These are phyloP conservation scores for Lacanobia oleracea DNA, from an alignment of 2,888 invertebrate species.

Conservation along the genomic window DNA sequence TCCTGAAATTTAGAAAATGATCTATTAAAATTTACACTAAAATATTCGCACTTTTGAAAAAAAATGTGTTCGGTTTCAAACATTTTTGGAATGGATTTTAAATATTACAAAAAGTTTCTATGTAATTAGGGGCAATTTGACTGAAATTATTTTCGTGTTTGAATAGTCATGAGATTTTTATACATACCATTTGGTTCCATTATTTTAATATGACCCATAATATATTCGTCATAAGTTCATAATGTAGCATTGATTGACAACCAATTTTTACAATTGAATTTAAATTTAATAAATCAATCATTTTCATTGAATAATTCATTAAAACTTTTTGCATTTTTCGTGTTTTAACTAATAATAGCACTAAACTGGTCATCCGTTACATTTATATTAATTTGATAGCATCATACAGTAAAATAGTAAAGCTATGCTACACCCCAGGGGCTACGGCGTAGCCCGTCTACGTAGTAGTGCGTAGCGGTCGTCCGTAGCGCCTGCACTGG, in stretches of 20 bases:
- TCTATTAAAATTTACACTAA: conserved; percentile 54
- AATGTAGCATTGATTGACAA: conserved; percentile 17
- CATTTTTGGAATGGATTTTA: neutral
- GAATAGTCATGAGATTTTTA: conserved; percentile 11
- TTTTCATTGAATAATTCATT: conserved; percentile 15
- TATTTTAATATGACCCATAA: conserved; percentile 56
- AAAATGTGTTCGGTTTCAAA: neutral
- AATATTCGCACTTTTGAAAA: neutral
- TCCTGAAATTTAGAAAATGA: conserved; percentile 91
- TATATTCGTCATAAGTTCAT: conserved; percentile 42
- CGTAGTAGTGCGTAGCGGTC: conserved; percentile 78
- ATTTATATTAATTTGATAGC: conserved; percentile 37
- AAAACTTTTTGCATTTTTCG: conserved; percentile 1
- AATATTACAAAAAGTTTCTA: neutral
- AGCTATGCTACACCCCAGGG: conserved; percentile 62
- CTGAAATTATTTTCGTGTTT: neutral
- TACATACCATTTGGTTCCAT: conserved; percentile 64
- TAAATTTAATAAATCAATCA: conserved; percentile 27
- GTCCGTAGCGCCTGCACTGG: conserved; percentile 82
- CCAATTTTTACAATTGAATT: conserved; percentile 21
- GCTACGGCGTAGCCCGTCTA: conserved; percentile 75
- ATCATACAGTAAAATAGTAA: conserved; percentile 54
- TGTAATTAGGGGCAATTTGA: neutral
- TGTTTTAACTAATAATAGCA: conserved; percentile 24
- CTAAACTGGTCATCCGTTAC: conserved; percentile 49